Conservation (phyloP, 2,113 vertebrate genomes). For the Rhombomys opimus region DNA sequence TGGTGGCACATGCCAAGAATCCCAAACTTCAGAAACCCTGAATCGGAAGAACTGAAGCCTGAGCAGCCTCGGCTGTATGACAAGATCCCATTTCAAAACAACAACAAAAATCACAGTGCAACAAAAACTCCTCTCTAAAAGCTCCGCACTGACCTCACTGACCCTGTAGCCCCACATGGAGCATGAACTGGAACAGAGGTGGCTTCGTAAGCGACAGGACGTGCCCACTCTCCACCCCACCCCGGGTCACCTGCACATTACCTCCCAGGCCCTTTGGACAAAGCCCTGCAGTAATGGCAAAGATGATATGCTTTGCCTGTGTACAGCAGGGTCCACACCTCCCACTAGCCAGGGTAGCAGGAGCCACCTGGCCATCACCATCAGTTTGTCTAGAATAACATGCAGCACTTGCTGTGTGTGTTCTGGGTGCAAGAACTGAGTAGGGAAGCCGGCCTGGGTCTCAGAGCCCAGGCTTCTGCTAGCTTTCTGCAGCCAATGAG, state of each 20-base stretch:
- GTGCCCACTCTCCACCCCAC: fast-evolving
- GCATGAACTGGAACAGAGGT: neutral
- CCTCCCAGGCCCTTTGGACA: neutral
- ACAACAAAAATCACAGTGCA: neutral
- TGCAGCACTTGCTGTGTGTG: neutral
- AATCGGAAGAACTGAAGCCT: neutral
- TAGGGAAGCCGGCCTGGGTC: neutral
- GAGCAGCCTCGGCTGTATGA: too few relatives aligned
- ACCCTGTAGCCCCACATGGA: neutral
- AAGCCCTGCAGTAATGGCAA: neutral
- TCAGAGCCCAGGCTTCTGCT: neutral
- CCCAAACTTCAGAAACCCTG: neutral
- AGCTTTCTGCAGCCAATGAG: neutral
- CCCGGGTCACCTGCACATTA: fast-evolving
- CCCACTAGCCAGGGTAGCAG: neutral
- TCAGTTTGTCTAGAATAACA: neutral
- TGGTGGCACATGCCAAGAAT: neutral
- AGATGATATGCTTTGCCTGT: neutral
- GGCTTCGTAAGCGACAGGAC: fast-evolving
- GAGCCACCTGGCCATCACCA: neutral
- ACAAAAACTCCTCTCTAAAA: neutral
- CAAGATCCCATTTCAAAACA: neutral
- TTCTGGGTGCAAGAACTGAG: neutral
- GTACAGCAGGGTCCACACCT: fast-evolving
- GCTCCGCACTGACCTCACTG: neutral